Conservation (phyloP, 37 sponge, comb jelly and placozoan species). For the Beroe ovata region DNA sequence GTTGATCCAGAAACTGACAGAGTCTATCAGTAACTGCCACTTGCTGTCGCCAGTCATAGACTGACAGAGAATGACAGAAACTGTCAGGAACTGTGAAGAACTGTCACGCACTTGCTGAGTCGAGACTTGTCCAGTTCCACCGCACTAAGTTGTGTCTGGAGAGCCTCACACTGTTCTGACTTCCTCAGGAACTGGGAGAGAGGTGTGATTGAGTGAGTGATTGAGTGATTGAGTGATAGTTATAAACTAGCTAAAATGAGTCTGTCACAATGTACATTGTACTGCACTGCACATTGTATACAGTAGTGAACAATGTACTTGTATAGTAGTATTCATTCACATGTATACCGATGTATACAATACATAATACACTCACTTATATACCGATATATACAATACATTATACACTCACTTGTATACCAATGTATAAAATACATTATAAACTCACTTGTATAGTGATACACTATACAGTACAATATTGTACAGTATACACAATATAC, state of each 20-base stretch:
- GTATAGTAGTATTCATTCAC: no score
- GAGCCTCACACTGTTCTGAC: constrained; percentile 51
- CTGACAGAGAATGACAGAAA: not conserved
- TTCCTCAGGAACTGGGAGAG: constrained; percentile 47
- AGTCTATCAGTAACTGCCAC: no score
- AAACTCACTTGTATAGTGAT: not conserved
- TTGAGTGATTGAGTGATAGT: no score
- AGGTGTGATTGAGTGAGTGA: no score
- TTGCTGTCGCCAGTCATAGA: no score
- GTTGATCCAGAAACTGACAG: no score
- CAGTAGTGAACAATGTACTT: not conserved
- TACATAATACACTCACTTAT: not conserved
- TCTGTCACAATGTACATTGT: no score
- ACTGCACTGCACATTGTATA: not conserved
- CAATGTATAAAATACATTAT: not conserved
- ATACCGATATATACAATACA: not conserved
- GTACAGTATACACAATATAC: not conserved
- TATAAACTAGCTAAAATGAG: no score
- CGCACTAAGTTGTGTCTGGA: constrained; percentile 52
- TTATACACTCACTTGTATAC: not conserved
- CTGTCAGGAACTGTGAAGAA: no score
- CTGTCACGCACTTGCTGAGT: constrained; percentile 39
- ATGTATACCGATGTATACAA: not conserved
- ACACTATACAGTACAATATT: constrained; percentile 1
- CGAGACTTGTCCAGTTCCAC: constrained; percentile 61